A percentile compares a stretch with the other conserved stretches of the same genome.
Conservation (phyloP, 2,113 vertebrate species). For the Morphnarchus princeps region DNA sequence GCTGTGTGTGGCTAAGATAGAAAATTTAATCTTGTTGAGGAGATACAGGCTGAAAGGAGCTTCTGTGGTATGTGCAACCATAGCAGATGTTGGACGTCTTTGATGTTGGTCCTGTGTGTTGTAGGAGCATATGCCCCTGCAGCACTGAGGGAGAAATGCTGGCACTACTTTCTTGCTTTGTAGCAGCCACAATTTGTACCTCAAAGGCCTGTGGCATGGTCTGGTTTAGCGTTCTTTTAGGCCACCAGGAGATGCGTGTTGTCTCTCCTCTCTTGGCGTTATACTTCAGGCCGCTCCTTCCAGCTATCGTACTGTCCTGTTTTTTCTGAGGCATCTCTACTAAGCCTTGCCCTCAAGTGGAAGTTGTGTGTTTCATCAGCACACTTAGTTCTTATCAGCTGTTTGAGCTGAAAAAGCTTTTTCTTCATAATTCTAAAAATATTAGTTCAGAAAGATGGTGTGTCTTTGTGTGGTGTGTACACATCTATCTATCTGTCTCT, state of each 20-base stretch:
- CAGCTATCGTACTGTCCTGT: background rate
- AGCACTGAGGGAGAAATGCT: background rate
- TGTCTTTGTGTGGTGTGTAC: background rate
- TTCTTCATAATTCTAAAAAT: background rate
- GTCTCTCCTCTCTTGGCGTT: background rate
- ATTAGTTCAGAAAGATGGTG: background rate
- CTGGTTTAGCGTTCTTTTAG: background rate
- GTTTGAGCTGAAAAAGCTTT: background rate
- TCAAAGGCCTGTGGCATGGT: background rate
- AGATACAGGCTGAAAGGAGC: background rate
- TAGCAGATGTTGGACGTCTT: background rate
- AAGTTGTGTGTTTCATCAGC: background rate
- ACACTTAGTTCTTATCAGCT: background rate
- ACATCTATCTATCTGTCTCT: background rate
- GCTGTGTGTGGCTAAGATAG: background rate
- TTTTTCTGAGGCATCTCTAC: background rate
- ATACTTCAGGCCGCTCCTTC: background rate
- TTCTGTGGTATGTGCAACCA: background rate
- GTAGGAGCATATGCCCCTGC: background rate
- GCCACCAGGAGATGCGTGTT: background rate
- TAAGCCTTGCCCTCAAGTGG: background rate
- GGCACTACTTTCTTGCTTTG: background rate
- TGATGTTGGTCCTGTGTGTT: background rate
- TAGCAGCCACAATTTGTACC: background rate
- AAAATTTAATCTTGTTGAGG: background rate